These are phyloP conservation scores for Trichacis sp. DNA, from an alignment of 2,888 invertebrate genomes.

Conservation along the genomic window DNA sequence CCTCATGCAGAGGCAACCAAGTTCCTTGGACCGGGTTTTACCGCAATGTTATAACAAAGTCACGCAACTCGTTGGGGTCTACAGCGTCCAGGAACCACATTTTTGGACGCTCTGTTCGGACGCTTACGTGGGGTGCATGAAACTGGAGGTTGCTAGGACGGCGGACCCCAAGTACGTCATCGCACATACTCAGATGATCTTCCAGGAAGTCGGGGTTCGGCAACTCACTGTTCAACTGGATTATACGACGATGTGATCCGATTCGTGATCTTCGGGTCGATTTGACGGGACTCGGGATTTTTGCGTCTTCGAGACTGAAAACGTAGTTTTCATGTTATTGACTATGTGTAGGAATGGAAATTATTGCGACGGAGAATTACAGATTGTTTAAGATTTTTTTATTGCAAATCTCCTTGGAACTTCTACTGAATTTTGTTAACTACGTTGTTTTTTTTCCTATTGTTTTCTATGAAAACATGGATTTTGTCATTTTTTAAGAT, in stretches of 20 bases:
- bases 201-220: slow-evolving; percentile 90
- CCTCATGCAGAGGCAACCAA: slow-evolving; percentile 94
- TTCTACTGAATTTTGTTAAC: no score
- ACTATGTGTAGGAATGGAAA: no score
- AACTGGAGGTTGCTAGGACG: slow-evolving; percentile 93
- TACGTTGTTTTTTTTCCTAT: no score
- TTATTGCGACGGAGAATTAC: no score
- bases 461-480: no score
- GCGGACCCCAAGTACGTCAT: slow-evolving; percentile 94
- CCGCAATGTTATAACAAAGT: slow-evolving; percentile 92
- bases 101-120: slow-evolving; percentile 99
- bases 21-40: slow-evolving; percentile 82
- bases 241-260: slow-evolving; percentile 81
- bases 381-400: no score
- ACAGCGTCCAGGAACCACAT: slow-evolving; percentile 96
- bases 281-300: no score
- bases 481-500: no score
- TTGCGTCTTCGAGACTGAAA: no score
- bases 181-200: slow-evolving; percentile 93
- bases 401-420: no score
- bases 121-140: slow-evolving; percentile 91
- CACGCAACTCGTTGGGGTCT: slow-evolving; percentile 91
- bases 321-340: no score
- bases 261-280: no score
- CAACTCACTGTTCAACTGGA: slow-evolving; percentile 95